A percentile compares a stretch with the other conserved stretches of the same genome.
These are phyloP conservation scores for Bugulina stolonifera DNA, from an alignment of 2,888 invertebrate genomes.

Conservation along the genomic window DNA sequence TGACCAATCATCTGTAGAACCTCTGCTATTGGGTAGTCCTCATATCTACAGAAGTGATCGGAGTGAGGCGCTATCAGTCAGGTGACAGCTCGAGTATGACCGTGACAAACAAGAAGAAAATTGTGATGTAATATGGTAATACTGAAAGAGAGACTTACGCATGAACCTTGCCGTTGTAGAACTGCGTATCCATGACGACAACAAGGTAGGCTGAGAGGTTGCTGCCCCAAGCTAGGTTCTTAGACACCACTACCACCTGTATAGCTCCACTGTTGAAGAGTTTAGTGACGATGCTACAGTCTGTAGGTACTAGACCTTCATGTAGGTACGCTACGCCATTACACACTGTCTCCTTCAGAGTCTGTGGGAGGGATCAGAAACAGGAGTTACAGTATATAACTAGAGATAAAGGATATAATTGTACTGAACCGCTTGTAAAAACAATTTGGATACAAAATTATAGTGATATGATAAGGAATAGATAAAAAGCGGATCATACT, in stretches of 20 bases:
- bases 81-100: too few relatives aligned
- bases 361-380: conserved; percentile 58
- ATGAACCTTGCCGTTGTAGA: conserved; percentile 71
- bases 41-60: conserved; percentile 64
- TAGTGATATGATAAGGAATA: too few relatives aligned
- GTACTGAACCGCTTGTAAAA: too few relatives aligned
- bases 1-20: conserved; percentile 96
- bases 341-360: conserved; percentile 80
- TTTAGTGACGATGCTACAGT: conserved; percentile 84
- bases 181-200: conserved; percentile 92
- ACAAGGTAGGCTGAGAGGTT: conserved; percentile 84
- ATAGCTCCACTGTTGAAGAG: conserved; percentile 88
- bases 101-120: too few relatives aligned
- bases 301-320: conserved; percentile 79
- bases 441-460: too few relatives aligned
- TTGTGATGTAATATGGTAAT: too few relatives aligned
- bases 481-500: too few relatives aligned
- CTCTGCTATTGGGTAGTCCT: conserved; percentile 95
- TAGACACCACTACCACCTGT: conserved; percentile 78
- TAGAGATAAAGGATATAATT: too few relatives aligned
- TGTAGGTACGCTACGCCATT: conserved; percentile 97
- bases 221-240: conserved; percentile 87
- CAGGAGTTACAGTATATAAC: too few relatives aligned
- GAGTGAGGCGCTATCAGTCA: too few relatives aligned
- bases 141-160: conserved; percentile 42